phyloP scores from a whole-genome alignment of 2,888 invertebrate species.

The Limnephilus rhombicus region DNA sequence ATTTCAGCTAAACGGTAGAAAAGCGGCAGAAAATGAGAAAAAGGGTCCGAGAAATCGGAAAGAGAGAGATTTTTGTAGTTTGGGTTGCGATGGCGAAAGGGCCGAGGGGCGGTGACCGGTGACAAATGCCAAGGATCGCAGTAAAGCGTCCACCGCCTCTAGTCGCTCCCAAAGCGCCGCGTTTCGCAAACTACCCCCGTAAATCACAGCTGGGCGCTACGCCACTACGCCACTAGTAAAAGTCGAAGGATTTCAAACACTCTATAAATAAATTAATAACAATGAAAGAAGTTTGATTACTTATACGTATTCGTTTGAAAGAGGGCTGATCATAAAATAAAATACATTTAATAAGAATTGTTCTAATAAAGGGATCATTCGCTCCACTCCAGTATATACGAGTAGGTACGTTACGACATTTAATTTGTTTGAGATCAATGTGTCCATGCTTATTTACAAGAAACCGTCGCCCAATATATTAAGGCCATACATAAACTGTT shows the following conservation, averaged over 20 bases:
- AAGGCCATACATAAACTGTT: neutral
- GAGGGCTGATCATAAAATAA: neutral
- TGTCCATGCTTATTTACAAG: neutral
- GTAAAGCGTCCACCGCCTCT: constrained; percentile 18
- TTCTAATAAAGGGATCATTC: neutral
- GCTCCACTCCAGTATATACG: neutral
- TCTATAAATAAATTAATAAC: neutral
- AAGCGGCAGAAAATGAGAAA: neutral
- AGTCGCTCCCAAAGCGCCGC: constrained; percentile 51
- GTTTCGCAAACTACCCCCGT: constrained; percentile 60
- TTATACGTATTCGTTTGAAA: neutral
- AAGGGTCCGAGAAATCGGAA: neutral
- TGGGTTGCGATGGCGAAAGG: neutral
- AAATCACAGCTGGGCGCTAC: constrained; percentile 53
- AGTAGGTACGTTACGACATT: neutral
- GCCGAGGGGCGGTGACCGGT: neutral
- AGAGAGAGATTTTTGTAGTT: neutral
- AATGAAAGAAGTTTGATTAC: neutral
- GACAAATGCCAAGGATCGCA: constrained; percentile 32
- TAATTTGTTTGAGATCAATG: neutral
- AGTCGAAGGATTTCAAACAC: neutral
- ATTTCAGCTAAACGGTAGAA: neutral
- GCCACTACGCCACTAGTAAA: constrained; percentile 29
- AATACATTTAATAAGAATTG: neutral
- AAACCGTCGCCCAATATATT: neutral